Evolutionary conservation across 2,113 vertebrate species (phyloP).

Genomic region (Lanius collurio): DNA sequence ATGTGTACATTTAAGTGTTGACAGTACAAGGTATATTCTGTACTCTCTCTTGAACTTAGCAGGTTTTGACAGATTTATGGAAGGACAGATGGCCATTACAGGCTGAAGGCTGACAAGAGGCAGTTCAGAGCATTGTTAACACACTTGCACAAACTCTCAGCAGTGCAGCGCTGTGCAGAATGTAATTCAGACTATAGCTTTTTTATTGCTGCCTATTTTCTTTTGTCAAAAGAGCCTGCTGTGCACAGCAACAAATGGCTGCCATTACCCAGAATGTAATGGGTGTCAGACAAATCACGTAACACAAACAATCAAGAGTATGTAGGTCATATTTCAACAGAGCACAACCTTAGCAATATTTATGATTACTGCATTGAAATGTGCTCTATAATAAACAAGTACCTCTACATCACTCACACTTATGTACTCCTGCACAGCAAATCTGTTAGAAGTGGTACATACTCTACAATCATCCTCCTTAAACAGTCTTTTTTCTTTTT

Average conservation of each 20-base stretch:
- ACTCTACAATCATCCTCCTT: constrained; percentile 64
- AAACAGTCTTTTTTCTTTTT: constrained; percentile 61
- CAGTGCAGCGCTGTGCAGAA: constrained; percentile 78
- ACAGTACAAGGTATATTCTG: constrained; percentile 78
- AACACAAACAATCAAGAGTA: constrained; percentile 84
- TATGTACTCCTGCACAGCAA: constrained; percentile 73
- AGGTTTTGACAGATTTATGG: constrained; percentile 90
- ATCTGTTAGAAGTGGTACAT: constrained; percentile 69
- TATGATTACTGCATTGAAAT: constrained; percentile 89
- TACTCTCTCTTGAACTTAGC: constrained; percentile 79
- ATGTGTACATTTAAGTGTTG: constrained; percentile 66
- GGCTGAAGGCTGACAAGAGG: constrained; percentile 95
- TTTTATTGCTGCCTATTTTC: constrained; percentile 88
- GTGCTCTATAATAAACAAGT: constrained; percentile 87
- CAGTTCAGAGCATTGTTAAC: constrained; percentile 96
- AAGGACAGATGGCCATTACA: constrained; percentile 95
- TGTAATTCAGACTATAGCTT: constrained; percentile 86
- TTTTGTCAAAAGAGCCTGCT: constrained; percentile 86
- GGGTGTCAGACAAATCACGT: constrained; percentile 88
- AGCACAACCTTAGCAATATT: constrained; percentile 84
- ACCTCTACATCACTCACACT: constrained; percentile 84
- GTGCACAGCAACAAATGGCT: constrained; percentile 91
- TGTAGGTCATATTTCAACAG: constrained; percentile 85
- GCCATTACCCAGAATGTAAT: constrained; percentile 90
- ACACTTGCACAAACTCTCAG: constrained; percentile 94